Percentiles rank a stretch among this genome's conserved stretches.
These are phyloP conservation scores for Grantiella picta DNA, from an alignment of 2,113 vertebrate species.

Conservation along the genomic window DNA sequence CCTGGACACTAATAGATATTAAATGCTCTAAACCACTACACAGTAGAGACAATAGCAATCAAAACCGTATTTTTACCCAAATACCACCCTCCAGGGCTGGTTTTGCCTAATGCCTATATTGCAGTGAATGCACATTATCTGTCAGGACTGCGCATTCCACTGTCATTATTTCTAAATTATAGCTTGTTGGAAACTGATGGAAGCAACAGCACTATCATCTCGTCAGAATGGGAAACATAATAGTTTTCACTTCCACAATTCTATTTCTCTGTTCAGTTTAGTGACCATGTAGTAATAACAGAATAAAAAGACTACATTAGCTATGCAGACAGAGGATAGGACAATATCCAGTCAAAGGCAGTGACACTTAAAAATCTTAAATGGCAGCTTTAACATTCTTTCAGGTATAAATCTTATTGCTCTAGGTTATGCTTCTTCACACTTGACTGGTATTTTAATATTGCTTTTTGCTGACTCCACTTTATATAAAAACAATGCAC, in stretches of 20 bases:
- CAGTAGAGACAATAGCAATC: slow-evolving; percentile 66
- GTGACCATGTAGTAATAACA: slow-evolving; percentile 78
- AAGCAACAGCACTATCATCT: slow-evolving; percentile 81
- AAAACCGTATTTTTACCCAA: slow-evolving; percentile 70
- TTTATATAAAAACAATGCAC: slow-evolving; percentile 45
- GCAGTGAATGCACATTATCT: slow-evolving; percentile 75
- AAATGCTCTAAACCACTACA: slow-evolving; percentile 56
- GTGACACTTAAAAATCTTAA: slow-evolving; percentile 59
- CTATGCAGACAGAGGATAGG: slow-evolving; percentile 55
- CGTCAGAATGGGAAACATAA: slow-evolving; percentile 80
- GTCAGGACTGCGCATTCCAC: slow-evolving; percentile 62
- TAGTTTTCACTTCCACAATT: slow-evolving; percentile 80
- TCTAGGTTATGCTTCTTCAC: slow-evolving; percentile 53
- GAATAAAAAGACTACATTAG: slow-evolving; percentile 75
- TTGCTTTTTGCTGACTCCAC: slow-evolving; percentile 55
- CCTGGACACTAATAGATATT: slow-evolving; percentile 56
- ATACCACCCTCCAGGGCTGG: slow-evolving; percentile 66
- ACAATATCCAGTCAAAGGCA: slow-evolving; percentile 53
- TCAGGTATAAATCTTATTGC: slow-evolving; percentile 52
- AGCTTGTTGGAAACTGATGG: slow-evolving; percentile 75
- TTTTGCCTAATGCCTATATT: slow-evolving; percentile 78
- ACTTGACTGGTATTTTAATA: slow-evolving; percentile 59
- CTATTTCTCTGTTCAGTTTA: slow-evolving; percentile 79
- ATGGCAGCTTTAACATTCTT: slow-evolving; percentile 47
- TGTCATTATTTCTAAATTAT: slow-evolving; percentile 83